These are phyloP conservation scores for Eledona agricola DNA, from an alignment of 2,888 invertebrate species.

Conservation along the genomic window DNA sequence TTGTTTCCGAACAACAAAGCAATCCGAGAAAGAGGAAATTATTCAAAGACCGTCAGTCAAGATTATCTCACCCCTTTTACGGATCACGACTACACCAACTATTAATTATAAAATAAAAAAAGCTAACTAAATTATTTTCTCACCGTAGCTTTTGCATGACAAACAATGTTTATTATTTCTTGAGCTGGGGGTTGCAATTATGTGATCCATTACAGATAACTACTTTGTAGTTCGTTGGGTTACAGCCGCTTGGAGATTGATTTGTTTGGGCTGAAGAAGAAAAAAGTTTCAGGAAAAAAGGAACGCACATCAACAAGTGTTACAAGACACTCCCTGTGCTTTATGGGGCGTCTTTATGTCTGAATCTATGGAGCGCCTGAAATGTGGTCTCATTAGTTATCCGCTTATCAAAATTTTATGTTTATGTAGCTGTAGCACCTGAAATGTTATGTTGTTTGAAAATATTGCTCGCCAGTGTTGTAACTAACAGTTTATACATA, in stretches of 20 bases:
- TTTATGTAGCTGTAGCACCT: too few relatives aligned
- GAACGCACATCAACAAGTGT: conserved; percentile 23
- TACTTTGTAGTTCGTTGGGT: conserved; percentile 1
- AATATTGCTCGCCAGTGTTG: too few relatives aligned
- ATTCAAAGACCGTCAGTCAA: conserved; percentile 15
- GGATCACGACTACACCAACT: conserved; percentile 1
- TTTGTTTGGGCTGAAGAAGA: conserved; percentile 8
- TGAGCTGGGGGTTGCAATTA: conserved; percentile 29
- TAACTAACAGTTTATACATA: too few relatives aligned
- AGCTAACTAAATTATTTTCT: conserved; percentile 33
- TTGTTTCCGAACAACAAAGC: conserved; percentile 41
- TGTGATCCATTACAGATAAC: conserved; percentile 33
- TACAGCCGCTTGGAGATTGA: conserved; percentile 6
- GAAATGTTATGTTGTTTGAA: too few relatives aligned
- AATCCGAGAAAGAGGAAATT: conserved; percentile 39
- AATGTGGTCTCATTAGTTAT: too few relatives aligned
- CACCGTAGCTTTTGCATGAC: conserved; percentile 26
- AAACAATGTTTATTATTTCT: conserved; percentile 36
- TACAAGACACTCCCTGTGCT: conserved; percentile 12
- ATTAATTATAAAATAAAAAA: conserved; percentile 1
- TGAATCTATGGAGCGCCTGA: too few relatives aligned
- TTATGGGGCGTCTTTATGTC: conserved; percentile 24
- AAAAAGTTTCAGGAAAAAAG: conserved; percentile 7
- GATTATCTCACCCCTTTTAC: conserved; percentile 14
- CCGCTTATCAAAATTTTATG: too few relatives aligned